Percentiles rank a stretch among this genome's conserved stretches.
These are phyloP conservation scores for Aphodius sticticus DNA, from an alignment of 2,888 invertebrate genomes.

Conservation along the genomic window DNA sequence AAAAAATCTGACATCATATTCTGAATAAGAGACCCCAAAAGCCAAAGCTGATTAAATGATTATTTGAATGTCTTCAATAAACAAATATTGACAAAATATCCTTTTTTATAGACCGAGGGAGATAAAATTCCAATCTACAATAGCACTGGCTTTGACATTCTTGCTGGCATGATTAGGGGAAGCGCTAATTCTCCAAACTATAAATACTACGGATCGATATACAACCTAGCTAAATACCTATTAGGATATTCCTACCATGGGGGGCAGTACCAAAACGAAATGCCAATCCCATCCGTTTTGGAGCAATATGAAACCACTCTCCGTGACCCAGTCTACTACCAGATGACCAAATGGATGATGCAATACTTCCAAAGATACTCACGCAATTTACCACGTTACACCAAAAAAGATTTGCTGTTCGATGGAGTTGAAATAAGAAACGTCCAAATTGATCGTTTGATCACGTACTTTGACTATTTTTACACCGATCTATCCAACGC, in stretches of 20 bases:
- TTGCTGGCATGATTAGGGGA: slow-evolving; percentile 72
- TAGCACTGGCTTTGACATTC: slow-evolving; percentile 65
- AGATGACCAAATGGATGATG: slow-evolving; percentile 69
- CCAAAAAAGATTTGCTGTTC: slow-evolving; percentile 66
- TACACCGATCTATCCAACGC: slow-evolving; percentile 69
- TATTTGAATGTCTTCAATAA: no score
- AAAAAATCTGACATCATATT: no score
- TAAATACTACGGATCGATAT: slow-evolving; percentile 67
- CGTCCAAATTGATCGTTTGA: slow-evolving; percentile 70
- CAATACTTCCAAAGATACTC: slow-evolving; percentile 68
- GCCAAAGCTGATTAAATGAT: no score
- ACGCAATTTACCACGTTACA: slow-evolving; percentile 62
- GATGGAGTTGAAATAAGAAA: slow-evolving; percentile 67
- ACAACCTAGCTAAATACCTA: slow-evolving; percentile 65
- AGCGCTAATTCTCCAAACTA: slow-evolving; percentile 69
- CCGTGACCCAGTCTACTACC: slow-evolving; percentile 76
- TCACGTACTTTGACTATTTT: slow-evolving; percentile 74
- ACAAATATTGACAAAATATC: neutral
- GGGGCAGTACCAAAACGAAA: slow-evolving; percentile 53
- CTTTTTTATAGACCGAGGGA: neutral
- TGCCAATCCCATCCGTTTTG: slow-evolving; percentile 68
- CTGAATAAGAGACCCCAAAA: no score
- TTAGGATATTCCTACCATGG: slow-evolving; percentile 61
- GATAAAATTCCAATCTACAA: slow-evolving; percentile 62
- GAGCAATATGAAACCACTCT: slow-evolving; percentile 72